Base-by-base conservation (phyloP, 1,140 invertebrate species). In the Pteromalus puparum region DNA sequence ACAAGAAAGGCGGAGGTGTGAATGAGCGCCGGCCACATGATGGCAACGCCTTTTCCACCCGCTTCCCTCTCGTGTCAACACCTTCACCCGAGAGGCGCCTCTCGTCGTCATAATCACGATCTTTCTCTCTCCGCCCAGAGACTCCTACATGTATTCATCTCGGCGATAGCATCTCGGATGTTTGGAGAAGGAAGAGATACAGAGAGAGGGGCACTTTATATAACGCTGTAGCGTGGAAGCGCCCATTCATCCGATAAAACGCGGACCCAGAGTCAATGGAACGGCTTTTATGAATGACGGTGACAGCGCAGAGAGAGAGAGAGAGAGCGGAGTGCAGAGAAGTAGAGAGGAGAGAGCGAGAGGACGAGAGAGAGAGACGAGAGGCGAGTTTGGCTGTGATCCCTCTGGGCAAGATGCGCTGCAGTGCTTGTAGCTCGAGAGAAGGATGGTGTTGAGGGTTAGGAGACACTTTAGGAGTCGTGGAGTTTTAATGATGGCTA, bases 111-210 rank as follows among this genome's bases (percentile, higher is more conserved):
- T 87, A 87, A 87, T 83, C 86, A 53, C 73, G 81, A 86, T 68
- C 21, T 42, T 10, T 70, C 24, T 5, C 85, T 75, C 72, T 53
- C 76, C 81, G 74, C 82, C 86, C 85, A 73, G 30, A 75, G 5
- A 79, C 87, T 88, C 89, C 87, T 53, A 34, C 84, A 81, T 87
- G 86, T 88, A 89, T 89, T 89, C 90, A 87, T 89, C 89, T 85
- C 83, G 76, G 88, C 89, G 89, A 90, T 91, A 91, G 87, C 87
- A 91, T 90, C 90, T 89, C 87, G 85, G 87, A 81, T 87, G 87
- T 87, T 87, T 85, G 86, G 89, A 75, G 81, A 61, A 26, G 72
- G n/a, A 28, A 70, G n/a, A 61, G 72, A 28, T 6, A n/a, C 21
- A 81, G 67, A 21, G 38, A 75, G 42, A 13, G 24, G 53, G 26